Base-by-base conservation (phyloP, 2,888 invertebrate species). In the Pecten maximus region DNA sequence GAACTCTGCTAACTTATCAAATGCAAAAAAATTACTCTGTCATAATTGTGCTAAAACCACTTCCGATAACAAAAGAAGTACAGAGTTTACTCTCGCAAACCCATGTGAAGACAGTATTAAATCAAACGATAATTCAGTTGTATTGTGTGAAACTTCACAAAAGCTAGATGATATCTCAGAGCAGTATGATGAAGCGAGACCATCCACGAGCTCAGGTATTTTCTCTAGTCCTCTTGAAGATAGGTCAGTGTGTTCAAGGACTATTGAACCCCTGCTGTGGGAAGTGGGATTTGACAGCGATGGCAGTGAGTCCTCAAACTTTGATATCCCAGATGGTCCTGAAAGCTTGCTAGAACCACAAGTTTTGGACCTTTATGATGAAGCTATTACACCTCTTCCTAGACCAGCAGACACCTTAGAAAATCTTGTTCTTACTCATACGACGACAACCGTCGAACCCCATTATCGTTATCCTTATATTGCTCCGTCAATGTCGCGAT, bases 291-390 rank as follows among this genome's bases (percentile, higher is more conserved):
- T 74, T 74, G 74, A 74, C 35, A 74, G 74, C 35, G 74, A 74
- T 16, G 74, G 74, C 15, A 74, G 74, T 74, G 74, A 74, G 74
- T 74, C 74, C 35, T 74, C 74, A 74, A 74, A 74, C 23, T 74
- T 74, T 35, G 74, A 74, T 10, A 74, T 74, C 35, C 74, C 74
- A 74, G 74, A 74, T 74, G 74, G 74, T 35, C 74, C 74, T 35
- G 74, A 74, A 74, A 74, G 74, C 10, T 74, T 74, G 16, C 74
- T 74, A 35, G 74, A 74, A 15, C 74, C 74, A 74, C 74, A 74
- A 35, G 28, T 74, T 4, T 15, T 74, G 35, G 74, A 74, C 8
- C 74, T 74, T 74, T 74, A 74, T 74, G 74, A 74, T 74, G 74
- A 74, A 23, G 74, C 74, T 10, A 74, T 74, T 10, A 74, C 74